Percentiles rank a stretch among this genome's conserved stretches.
Evolutionary conservation across 2,888 invertebrate species (phyloP).

Genomic region (Pogonocherus hispidulus): DNA sequence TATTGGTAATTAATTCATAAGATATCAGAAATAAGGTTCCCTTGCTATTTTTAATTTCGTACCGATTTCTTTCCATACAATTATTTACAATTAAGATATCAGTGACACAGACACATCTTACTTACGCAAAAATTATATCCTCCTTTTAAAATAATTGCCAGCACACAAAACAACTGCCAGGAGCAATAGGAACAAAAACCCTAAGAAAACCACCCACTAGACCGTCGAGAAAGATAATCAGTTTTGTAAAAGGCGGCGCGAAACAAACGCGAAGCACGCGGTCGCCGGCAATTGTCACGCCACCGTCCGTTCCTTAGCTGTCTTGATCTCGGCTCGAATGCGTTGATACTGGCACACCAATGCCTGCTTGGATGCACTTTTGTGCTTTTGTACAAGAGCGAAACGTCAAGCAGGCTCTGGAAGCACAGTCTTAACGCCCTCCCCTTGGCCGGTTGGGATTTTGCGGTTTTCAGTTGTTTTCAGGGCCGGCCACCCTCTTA

Average conservation of each 20-base stretch:
- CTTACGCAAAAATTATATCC: conserved; percentile 11
- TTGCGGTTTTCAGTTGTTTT: conserved; percentile 45
- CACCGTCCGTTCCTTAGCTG: conserved; percentile 49
- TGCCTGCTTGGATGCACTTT: conserved; percentile 49
- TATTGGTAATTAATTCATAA: no score
- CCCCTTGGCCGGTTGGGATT: conserved; percentile 33
- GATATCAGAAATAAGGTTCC: no score
- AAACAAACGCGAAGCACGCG: conserved; percentile 40
- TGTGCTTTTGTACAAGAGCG: conserved; percentile 41
- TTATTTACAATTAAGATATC: no score
- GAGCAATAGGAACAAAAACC: conserved; percentile 1
- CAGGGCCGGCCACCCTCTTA: conserved; percentile 29
- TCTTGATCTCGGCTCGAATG: conserved; percentile 59
- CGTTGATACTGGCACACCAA: conserved; percentile 57
- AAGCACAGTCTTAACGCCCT: conserved; percentile 42
- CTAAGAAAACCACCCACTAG: conserved; percentile 11
- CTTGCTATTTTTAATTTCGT: no score
- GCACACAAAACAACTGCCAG: conserved; percentile 1
- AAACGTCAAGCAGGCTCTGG: conserved; percentile 27
- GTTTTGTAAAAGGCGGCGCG: conserved; percentile 38
- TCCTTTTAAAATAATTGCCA: neutral
- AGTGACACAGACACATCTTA: no score
- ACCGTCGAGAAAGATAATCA: neutral
- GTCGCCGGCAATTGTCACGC: conserved; percentile 49
- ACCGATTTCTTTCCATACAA: no score